phyloP scores from a whole-genome alignment of 2,888 invertebrate species.

The Theristus sp. region DNA sequence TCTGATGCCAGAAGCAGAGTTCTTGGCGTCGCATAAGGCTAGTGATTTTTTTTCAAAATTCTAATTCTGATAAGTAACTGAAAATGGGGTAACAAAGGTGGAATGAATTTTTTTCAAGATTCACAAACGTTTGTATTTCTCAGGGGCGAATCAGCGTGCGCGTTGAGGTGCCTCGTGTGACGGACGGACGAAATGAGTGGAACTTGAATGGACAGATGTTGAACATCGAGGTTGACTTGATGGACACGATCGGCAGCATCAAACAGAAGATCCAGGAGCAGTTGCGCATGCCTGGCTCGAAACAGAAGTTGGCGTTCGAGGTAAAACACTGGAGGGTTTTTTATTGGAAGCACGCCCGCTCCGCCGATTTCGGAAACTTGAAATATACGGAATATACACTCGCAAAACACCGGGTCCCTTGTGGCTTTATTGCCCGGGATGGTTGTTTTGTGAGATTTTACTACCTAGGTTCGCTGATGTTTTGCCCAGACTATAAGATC shows the following conservation, averaged over 20 bases:
- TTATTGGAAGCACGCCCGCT: too few relatives aligned
- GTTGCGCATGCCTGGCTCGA: constrained; percentile 81
- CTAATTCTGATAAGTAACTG: too few relatives aligned
- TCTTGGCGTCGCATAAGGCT: constrained; percentile 31
- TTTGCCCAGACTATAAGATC: too few relatives aligned
- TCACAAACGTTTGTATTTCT: neutral
- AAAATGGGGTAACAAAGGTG: neutral
- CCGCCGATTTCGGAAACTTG: too few relatives aligned
- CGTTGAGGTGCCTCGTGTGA: constrained; percentile 59
- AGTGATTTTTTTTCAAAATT: neutral
- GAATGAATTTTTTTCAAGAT: neutral
- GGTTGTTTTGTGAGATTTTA: too few relatives aligned
- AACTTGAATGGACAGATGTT: constrained; percentile 74
- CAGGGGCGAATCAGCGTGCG: constrained; percentile 45
- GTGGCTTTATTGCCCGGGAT: too few relatives aligned
- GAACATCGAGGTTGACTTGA: constrained; percentile 52
- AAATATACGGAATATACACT: too few relatives aligned
- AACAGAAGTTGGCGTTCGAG: constrained; percentile 87
- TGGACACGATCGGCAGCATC: constrained; percentile 56
- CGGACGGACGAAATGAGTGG: constrained; percentile 87
- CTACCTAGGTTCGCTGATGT: too few relatives aligned
- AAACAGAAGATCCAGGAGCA: constrained; percentile 68
- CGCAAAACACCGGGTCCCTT: too few relatives aligned
- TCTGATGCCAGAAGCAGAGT: constrained; percentile 68
- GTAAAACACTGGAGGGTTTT: too few relatives aligned